Conservation (phyloP, 2,888 invertebrate species). For the Hemicrepidius hirtus region DNA sequence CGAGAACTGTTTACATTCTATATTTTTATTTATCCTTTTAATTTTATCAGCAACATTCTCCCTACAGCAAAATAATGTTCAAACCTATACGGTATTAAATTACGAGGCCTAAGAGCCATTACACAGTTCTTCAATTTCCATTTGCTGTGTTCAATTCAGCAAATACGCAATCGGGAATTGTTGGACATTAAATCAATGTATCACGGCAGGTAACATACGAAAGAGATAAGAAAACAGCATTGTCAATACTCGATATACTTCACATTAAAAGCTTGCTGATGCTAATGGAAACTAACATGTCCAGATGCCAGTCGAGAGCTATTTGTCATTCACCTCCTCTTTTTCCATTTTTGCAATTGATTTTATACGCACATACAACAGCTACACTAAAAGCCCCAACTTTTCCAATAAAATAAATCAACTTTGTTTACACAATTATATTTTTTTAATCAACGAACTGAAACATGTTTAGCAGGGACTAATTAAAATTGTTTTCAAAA, state of each 20-base stretch:
- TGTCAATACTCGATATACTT: constrained; percentile 64
- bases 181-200: constrained; percentile 63
- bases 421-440: not conserved
- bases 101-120: constrained; percentile 22
- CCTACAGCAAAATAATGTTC: constrained; percentile 1
- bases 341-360: constrained; percentile 43
- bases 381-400: constrained; percentile 1
- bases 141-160: constrained; percentile 37
- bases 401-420: not conserved
- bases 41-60: constrained; percentile 15
- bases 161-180: constrained; percentile 57
- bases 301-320: constrained; percentile 59
- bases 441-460: too few species aligned
- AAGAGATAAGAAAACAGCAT: constrained; percentile 65
- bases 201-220: constrained; percentile 64
- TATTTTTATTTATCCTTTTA: constrained; percentile 31
- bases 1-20: constrained; percentile 23
- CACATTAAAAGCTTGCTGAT: constrained; percentile 66
- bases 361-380: constrained; percentile 21
- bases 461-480: too few species aligned
- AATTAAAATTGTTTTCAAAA: too few species aligned
- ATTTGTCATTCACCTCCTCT: constrained; percentile 48
- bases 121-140: constrained; percentile 51
- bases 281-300: constrained; percentile 64
- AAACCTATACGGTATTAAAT: constrained; percentile 5